Evolutionary conservation across 2,888 invertebrate species (phyloP), one percentile per base, ranked within the genome.

Genomic region (Rhaphigaster nebulosa): DNA sequence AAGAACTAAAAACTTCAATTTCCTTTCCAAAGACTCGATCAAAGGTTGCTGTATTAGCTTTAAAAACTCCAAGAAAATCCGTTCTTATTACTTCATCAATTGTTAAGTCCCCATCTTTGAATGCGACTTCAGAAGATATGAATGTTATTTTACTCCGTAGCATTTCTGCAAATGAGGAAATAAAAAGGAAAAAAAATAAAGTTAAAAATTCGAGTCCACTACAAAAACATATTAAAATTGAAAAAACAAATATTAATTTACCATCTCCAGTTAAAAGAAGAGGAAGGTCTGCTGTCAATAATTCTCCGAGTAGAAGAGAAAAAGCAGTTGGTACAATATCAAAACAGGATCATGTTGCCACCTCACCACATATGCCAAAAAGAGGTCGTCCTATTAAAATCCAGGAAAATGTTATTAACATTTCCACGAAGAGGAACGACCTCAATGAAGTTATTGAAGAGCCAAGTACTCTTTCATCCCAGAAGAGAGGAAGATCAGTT

Each of bases 241-340:
- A 76, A 76, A 76, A 76, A 76, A 1, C 29, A 76, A 76, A 38
- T 76, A 23, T 84, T 50, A 26, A 26, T 84, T 84, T 50, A 41
- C 26, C 41, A 84, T 50, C 84, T 84, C 84, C 84, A 6, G n/a
- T 18, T n/a, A 41, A 84, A 84, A 84, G 45, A 84, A 84, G 45
- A n/a, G 45, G 84, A 2, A 84, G 84, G n/a, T 84, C 84, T n/a
- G 45, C 84, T 50, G 18, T 45, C 26, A 26, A 84, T 13, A n/a
- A 84, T 84, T 50, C 84, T 45, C 34, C 45, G 5, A 41, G n/a
- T 13, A 84, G 13, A 84, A 84, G n/a, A n/a, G 84, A 50, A 84
- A 84, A 50, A 0, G 15, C n/a, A n/a, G 45, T 23, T 80, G 20
- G 1, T 38, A 80, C 6, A 15, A 29, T 65, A 5, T 29, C 65